Conservation (phyloP, 2,113 vertebrate genomes). For the Bubo scandiacus region DNA sequence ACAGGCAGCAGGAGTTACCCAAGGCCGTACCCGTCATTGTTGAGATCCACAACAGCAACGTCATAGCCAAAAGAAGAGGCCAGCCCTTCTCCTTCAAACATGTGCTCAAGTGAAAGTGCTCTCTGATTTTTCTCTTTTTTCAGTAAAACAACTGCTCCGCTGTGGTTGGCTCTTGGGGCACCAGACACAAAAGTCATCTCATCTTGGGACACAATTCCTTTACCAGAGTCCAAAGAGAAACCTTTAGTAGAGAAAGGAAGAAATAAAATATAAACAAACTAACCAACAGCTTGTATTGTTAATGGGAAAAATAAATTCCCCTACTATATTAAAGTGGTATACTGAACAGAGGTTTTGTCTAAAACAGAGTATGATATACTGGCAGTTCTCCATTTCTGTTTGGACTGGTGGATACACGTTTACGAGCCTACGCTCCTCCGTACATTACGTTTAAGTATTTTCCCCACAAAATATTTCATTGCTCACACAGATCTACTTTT, state of each 20-base stretch:
- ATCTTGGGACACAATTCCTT: conserved; percentile 81
- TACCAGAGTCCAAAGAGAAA: conserved; percentile 93
- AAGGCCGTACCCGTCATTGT: conserved; percentile 84
- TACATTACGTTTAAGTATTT: background rate
- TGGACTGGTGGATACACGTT: background rate
- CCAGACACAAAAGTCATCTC: conserved; percentile 91
- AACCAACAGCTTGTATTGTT: background rate
- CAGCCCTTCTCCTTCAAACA: conserved; percentile 88
- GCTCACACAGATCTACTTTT: background rate
- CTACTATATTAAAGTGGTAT: conserved; percentile 61
- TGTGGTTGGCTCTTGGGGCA: conserved; percentile 94
- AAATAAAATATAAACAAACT: background rate
- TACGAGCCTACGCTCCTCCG: background rate
- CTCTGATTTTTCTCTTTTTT: conserved; percentile 77
- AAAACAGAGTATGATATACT: background rate
- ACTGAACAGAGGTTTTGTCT: background rate
- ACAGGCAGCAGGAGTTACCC: background rate
- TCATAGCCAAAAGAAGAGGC: conserved; percentile 97
- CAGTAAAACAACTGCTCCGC: conserved; percentile 89
- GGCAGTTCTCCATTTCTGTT: background rate
- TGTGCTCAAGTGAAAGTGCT: conserved; percentile 80
- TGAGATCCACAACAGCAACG: conserved; percentile 93
- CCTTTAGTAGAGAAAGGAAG: conserved; percentile 72
- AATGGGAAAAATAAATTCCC: background rate
- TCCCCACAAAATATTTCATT: background rate